Evolutionary conservation across 2,888 invertebrate species (phyloP).

Genomic region (Aspidiotus rigidus): DNA sequence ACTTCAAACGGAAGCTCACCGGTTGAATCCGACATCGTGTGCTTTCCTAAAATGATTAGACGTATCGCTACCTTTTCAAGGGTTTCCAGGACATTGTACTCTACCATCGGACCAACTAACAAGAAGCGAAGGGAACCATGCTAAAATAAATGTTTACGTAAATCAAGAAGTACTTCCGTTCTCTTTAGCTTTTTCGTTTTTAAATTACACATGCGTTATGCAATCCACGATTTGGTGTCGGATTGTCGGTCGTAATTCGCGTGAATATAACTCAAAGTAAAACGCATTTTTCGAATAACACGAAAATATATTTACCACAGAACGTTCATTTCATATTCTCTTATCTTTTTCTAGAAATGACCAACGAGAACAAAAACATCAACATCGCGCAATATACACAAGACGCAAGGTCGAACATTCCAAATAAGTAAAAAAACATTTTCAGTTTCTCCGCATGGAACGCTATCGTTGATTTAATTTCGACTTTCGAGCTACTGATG

Average conservation of each 20-base stretch:
- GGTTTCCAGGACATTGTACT: neutral
- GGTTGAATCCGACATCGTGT: slow-evolving; percentile 2
- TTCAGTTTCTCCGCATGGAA: slow-evolving; percentile 1
- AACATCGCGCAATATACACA: slow-evolving; percentile 2
- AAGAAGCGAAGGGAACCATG: slow-evolving; percentile 1
- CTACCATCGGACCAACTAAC: slow-evolving; percentile 2
- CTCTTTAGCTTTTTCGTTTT: slow-evolving; percentile 1
- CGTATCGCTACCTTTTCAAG: neutral
- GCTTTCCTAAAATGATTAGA: slow-evolving; percentile 1
- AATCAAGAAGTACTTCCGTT: slow-evolving; percentile 1
- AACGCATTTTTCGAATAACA: neutral
- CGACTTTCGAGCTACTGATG: too few relatives aligned
- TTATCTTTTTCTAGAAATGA: too few relatives aligned
- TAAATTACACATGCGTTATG: neutral
- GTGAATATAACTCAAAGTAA: neutral
- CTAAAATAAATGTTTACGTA: neutral
- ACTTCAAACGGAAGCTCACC: slow-evolving; percentile 2
- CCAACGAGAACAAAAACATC: slow-evolving; percentile 2
- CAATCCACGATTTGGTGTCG: neutral
- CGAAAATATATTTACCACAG: neutral
- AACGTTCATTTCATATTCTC: too few relatives aligned
- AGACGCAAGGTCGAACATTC: neutral
- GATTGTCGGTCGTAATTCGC: slow-evolving; percentile 2
- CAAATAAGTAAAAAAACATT: neutral
- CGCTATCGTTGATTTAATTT: slow-evolving; percentile 2